phyloP scores from a whole-genome alignment of 1,140 invertebrate genomes.

The Proales similis region DNA sequence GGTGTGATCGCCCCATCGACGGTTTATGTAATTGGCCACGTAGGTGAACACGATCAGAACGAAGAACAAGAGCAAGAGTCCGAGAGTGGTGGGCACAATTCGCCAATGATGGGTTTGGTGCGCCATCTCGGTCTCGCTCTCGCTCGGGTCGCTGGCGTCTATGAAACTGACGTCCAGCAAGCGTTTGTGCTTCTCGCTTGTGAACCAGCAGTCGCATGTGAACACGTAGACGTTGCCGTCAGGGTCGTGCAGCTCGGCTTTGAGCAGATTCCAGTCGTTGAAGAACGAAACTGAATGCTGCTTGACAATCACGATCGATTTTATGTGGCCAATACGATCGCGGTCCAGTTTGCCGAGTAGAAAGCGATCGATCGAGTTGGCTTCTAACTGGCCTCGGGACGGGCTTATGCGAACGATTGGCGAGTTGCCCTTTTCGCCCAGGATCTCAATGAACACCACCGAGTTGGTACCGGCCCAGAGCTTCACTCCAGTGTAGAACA shows the following conservation, averaged over 20 bases:
- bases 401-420: background rate
- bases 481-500: slow-evolving; percentile 19
- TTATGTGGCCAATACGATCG: slow-evolving; percentile 5
- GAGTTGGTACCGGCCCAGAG: slow-evolving; percentile 30
- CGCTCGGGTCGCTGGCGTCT: background rate
- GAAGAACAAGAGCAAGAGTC: slow-evolving; percentile 7
- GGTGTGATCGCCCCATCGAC: slow-evolving; percentile 10
- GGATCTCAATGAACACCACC: slow-evolving; percentile 5
- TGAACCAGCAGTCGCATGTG: slow-evolving; percentile 21
- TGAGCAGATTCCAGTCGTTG: slow-evolving; percentile 19
- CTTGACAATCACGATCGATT: slow-evolving; percentile 24
- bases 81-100: slow-evolving; percentile 13
- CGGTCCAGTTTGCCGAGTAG: background rate
- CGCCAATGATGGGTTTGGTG: background rate
- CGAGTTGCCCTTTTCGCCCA: slow-evolving; percentile 5
- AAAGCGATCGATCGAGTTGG: slow-evolving; percentile 7
- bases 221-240: background rate
- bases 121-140: slow-evolving; percentile 5
- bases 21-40: slow-evolving; percentile 31
- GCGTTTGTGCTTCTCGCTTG: background rate
- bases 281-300: slow-evolving; percentile 28
- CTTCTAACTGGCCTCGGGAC: slow-evolving; percentile 2
- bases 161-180: background rate
- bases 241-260: slow-evolving; percentile 19
- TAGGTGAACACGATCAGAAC: slow-evolving; percentile 26